Base-by-base conservation (phyloP, 2,113 vertebrate genomes). In the Passer domesticus region DNA sequence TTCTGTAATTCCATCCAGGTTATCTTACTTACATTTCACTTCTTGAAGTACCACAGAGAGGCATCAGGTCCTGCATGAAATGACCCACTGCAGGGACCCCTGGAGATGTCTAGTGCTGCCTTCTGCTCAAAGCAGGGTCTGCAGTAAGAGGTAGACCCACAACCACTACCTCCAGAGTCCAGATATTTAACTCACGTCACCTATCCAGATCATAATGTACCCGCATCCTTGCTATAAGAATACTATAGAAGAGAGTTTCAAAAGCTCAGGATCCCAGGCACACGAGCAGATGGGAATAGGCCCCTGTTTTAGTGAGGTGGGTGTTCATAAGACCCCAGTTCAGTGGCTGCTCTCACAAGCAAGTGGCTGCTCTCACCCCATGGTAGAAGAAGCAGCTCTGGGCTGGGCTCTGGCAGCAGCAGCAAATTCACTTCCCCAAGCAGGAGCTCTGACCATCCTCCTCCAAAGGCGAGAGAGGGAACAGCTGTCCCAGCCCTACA, bases 61-160 rank as follows among this genome's bases (percentile, higher is more conserved):
- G 14, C 22, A 28, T 7, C 1, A 3, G 33, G 80, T 50, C 7
- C 18, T 23, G 49, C 33, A 50, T 15, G 13, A 31, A 7, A 80
- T 1, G 0, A 47, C 30, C 33, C 46, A 33, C 22, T 0, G 2
- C 50, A 66, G 27, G 20, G 28, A 44, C 17, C 17, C 39, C 13
- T 58, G 25, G 31, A 76, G 11, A 41, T 50, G 15, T 44, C 35
- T 20, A 55, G 4, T 24, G 24, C 43, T 86, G 49, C 11, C 33
- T 78, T 41, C 66, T 56, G 33, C 47, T 81, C 2, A 0, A 76
- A 44, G 50, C 35, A 77, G 24, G 27, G 7, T 66, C 35, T 55
- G 11, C 35, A 43, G 24, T 15, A 15, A 69, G 24, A 35, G 30
- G 44, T 2, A 64, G 35, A 85, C 28, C 24, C 24, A 67, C 20